A percentile compares a stretch with the other conserved stretches of the same genome.
Conservation (phyloP, 2,888 invertebrate species). For the Dolomedes plantarius region DNA sequence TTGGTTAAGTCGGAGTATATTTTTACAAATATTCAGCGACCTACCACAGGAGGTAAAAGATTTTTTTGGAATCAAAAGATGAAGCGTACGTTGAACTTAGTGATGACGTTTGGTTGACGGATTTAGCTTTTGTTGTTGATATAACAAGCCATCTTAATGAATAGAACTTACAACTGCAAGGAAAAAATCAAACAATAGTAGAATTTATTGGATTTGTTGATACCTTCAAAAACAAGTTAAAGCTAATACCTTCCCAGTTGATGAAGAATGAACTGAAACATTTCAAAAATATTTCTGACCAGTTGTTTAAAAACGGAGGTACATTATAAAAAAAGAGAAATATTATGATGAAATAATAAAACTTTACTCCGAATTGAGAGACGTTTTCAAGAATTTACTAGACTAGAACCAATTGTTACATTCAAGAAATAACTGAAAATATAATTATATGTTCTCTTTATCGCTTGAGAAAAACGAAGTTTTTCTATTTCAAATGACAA, state of each 20-base stretch:
- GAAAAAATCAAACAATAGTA: no score
- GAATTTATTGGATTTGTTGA: no score
- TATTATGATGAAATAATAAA: slow-evolving; percentile 13
- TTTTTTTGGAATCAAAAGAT: neutral
- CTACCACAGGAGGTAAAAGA: slow-evolving; percentile 13
- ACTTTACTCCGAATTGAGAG: slow-evolving; percentile 4
- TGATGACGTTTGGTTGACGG: neutral
- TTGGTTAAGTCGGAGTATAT: slow-evolving; percentile 1
- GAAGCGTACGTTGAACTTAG: neutral
- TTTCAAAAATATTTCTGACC: slow-evolving; percentile 11
- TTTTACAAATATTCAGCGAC: neutral
- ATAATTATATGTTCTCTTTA: slow-evolving; percentile 16
- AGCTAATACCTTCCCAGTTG: slow-evolving; percentile 4
- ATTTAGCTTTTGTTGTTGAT: slow-evolving; percentile 8
- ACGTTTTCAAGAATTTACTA: neutral
- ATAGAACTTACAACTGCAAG: neutral
- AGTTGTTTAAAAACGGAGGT: slow-evolving; percentile 2
- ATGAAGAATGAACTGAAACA: slow-evolving; percentile 9
- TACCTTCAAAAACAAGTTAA: neutral
- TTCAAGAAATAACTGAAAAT: slow-evolving; percentile 14
- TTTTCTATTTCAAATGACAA: slow-evolving; percentile 13
- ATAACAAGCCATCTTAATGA: neutral
- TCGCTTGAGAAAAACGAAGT: neutral
- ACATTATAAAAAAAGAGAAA: neutral
- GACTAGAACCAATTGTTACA: neutral